phyloP scores from a whole-genome alignment of 2,113 vertebrate genomes.

The Muscicapa adusta region DNA sequence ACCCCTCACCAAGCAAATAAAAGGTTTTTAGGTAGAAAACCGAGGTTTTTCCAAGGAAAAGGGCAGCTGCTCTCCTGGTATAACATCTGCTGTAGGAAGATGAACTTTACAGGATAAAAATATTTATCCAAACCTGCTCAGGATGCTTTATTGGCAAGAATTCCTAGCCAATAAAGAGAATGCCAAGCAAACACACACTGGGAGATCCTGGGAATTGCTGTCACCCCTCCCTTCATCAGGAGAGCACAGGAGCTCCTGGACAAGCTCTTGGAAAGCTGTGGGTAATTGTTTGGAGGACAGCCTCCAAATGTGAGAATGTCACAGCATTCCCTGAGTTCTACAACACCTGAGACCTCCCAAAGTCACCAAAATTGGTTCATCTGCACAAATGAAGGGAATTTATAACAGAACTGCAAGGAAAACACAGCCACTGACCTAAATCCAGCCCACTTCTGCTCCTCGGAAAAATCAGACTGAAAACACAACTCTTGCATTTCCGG shows the following conservation, averaged over 20 bases:
- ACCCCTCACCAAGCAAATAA: not conserved
- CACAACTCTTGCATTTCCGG: rapidly evolving
- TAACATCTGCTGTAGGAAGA: rapidly evolving
- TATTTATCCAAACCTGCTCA: not conserved
- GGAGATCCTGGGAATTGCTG: not conserved
- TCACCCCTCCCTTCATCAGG: not conserved
- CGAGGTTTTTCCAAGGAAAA: not conserved
- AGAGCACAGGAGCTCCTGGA: rapidly evolving
- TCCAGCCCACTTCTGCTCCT: rapidly evolving
- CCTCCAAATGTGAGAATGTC: not conserved
- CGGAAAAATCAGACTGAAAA: not conserved
- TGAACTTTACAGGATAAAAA: not conserved
- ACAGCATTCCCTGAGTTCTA: not conserved
- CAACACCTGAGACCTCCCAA: not conserved
- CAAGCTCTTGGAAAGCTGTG: not conserved
- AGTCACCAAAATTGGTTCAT: not conserved
- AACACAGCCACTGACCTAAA: not conserved
- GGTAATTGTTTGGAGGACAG: not conserved
- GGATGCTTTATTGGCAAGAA: not conserved
- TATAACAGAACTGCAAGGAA: rapidly evolving
- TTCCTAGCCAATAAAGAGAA: not conserved
- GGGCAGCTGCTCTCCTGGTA: not conserved
- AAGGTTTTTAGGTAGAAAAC: not conserved
- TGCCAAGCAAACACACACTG: rapidly evolving
- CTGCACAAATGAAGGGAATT: rapidly evolving